These are phyloP conservation scores for Cardiocondyla obscurior DNA, from an alignment of 1,140 invertebrate genomes.

Conservation along the genomic window DNA sequence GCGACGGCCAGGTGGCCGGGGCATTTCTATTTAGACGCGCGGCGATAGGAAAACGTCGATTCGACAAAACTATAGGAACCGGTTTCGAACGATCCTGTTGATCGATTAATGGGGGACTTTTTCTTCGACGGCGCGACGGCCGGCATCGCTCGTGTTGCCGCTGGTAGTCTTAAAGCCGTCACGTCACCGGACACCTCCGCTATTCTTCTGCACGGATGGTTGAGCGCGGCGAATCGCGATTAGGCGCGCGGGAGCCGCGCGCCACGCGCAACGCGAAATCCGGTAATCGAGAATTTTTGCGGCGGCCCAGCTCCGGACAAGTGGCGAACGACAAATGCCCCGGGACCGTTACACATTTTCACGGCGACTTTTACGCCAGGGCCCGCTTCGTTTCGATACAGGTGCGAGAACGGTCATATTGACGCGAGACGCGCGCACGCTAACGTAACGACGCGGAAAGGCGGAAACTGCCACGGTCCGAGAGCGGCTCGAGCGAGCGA, in stretches of 20 bases:
- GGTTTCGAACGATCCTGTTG: conserved; percentile 72
- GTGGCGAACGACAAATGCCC: neutral
- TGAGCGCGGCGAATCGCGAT: conserved; percentile 44
- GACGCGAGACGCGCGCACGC: neutral
- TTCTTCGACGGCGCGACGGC: conserved; percentile 37
- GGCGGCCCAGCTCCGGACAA: neutral
- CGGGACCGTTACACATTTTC: neutral
- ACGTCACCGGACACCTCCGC: conserved; percentile 28
- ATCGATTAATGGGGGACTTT: conserved; percentile 65
- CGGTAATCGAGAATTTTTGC: conserved; percentile 6
- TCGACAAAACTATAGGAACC: conserved; percentile 70
- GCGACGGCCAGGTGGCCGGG: conserved; percentile 37
- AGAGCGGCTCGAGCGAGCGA: conserved; percentile 13
- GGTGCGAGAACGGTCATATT: neutral
- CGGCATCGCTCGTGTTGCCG: conserved; percentile 11
- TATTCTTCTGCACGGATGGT: conserved; percentile 37
- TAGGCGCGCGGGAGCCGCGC: conserved; percentile 12
- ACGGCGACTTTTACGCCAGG: neutral
- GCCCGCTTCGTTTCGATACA: neutral
- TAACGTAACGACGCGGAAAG: conserved; percentile 48
- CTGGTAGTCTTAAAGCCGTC: conserved; percentile 43
- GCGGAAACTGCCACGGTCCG: conserved; percentile 40
- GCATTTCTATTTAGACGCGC: conserved; percentile 30
- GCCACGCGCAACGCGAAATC: conserved; percentile 49
- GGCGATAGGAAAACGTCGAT: conserved; percentile 62